Evolutionary conservation across 2,113 vertebrate species (phyloP), one percentile per base, ranked within the genome.

Genomic region (Tragelaphus scriptus): DNA sequence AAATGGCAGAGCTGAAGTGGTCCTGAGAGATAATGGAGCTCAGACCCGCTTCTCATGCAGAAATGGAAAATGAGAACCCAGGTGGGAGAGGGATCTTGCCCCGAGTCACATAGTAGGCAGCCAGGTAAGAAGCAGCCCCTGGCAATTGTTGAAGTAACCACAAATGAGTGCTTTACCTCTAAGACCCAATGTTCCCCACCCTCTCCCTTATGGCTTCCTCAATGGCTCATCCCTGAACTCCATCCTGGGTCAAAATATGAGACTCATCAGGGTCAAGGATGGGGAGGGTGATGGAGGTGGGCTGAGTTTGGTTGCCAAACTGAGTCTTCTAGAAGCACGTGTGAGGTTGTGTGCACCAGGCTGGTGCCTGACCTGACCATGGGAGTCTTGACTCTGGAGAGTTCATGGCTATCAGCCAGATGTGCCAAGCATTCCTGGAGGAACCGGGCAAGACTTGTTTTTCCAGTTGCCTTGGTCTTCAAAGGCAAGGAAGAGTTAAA

Each of bases 361-460:
- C 81, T 32, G 56, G 28, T 63, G 47, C 49, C 51, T 11, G 23
- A 40, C 56, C 65, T 51, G 36, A 51, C 81, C 12, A 0, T 13
- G 71, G 71, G 61, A 71, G n/a, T 56, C 68, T 47, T 16, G 63
- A 25, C 71, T 94, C 91, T 89, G 65, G 47, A 89, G 68, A 90
- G 80, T 19, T 25, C 11, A 0, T 44, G 91, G 96, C 94, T 97
- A 97, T 90, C 95, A 97, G 98, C 98, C 98, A 98, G 97, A 97
- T 97, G 95, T 97, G 98, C 30, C 93, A 65, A 97, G 98, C 98
- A 97, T 98, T 99, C 98, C 97, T 98, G 94, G 97, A 97, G 96
- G 97, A 98, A 98, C 98, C 98, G 95, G 90, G 98, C 97, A 96
- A 94, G 98, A 98, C 98, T 98, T 55, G 98, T 98, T 99, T 98